phyloP scores from a whole-genome alignment of 2,888 invertebrate genomes.

The Melikaiella ostensackeni region DNA sequence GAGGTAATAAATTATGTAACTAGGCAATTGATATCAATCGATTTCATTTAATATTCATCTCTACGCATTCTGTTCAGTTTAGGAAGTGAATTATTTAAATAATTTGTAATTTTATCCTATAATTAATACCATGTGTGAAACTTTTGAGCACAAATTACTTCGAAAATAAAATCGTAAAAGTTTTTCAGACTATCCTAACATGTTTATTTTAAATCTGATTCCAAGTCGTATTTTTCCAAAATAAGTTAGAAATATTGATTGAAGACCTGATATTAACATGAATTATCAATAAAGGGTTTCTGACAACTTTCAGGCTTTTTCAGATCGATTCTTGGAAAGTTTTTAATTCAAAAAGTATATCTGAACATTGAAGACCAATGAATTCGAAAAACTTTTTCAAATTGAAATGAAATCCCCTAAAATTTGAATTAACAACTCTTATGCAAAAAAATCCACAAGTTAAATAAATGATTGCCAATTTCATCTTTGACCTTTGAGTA shows the following conservation, averaged over 20 bases:
- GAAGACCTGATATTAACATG: too few species aligned
- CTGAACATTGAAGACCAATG: background rate
- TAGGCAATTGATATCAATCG: background rate
- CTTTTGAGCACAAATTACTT: too few species aligned
- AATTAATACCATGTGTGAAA: too few species aligned
- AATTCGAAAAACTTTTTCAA: background rate
- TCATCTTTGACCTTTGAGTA: conserved; percentile 4
- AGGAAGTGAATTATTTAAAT: background rate
- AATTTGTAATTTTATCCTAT: too few species aligned
- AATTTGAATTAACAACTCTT: background rate
- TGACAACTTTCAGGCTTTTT: too few species aligned
- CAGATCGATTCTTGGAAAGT: too few species aligned
- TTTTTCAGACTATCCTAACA: too few species aligned
- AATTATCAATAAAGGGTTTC: too few species aligned
- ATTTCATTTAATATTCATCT: background rate
- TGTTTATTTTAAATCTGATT: too few species aligned
- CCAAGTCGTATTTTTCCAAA: too few species aligned
- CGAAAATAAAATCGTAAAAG: too few species aligned
- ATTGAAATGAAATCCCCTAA: background rate
- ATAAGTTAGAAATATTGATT: too few species aligned
- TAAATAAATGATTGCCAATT: background rate
- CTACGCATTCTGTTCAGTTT: background rate
- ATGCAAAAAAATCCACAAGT: background rate
- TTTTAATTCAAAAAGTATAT: background rate
- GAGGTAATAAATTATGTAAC: conserved; percentile 8